These are phyloP conservation scores for Orestias chungarensis DNA, from an alignment of 2,797 vertebrate species.

Conservation along the genomic window DNA sequence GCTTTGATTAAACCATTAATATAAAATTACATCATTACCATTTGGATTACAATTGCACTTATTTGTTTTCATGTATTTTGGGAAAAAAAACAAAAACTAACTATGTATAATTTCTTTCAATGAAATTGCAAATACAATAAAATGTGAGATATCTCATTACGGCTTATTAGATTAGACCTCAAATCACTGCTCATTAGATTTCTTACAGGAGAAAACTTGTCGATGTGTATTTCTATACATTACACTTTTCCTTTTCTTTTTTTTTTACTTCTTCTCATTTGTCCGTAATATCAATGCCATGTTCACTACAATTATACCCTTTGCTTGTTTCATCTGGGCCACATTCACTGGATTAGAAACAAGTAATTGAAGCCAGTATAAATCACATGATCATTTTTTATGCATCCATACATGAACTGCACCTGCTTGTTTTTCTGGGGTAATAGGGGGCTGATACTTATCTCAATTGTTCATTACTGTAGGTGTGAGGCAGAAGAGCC, in stretches of 20 bases:
- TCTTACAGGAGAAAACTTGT: not conserved
- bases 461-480: no score
- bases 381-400: not conserved
- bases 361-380: not conserved
- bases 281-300: not conserved
- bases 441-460: no score
- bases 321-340: not conserved
- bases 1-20: not conserved
- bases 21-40: not conserved
- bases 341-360: not conserved
- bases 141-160: not conserved
- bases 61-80: constrained; percentile 3
- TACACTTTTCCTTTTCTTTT: not conserved
- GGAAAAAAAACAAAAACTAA: no score
- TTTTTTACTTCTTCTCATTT: not conserved
- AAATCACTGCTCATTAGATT: not conserved
- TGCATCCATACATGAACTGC: not conserved
- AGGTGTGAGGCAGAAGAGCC: no score
- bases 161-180: not conserved
- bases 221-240: not conserved
- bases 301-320: not conserved
- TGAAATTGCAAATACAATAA: constrained; percentile 6
- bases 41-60: constrained; percentile 7
- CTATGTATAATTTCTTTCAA: not conserved
- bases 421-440: not conserved